Conservation (phyloP, 2,113 vertebrate species). For the Heliornis fulica region DNA sequence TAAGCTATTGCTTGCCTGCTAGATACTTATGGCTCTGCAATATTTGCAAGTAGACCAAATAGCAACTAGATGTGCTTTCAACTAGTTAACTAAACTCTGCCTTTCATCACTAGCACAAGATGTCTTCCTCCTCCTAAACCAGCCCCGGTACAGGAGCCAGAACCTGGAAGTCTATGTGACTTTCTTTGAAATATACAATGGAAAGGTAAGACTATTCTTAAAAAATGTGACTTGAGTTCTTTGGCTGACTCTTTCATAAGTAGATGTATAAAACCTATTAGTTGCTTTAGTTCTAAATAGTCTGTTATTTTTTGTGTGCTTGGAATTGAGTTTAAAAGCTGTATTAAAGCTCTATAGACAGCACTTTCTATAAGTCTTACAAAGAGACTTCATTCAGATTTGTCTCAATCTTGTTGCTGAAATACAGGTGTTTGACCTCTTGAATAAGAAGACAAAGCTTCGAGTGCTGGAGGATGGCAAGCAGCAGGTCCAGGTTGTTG, state of each 20-base stretch:
- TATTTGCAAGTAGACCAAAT: neutral
- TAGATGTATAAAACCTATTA: neutral
- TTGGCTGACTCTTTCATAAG: neutral
- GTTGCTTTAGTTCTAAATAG: neutral
- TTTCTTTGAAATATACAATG: conserved; percentile 99
- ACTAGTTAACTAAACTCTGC: neutral
- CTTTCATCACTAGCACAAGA: conserved; percentile 82
- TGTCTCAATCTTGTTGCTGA: neutral
- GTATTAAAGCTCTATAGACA: too few species aligned
- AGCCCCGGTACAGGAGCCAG: conserved; percentile 77
- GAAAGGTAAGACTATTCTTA: conserved; percentile 81
- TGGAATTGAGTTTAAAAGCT: neutral
- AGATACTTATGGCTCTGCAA: neutral
- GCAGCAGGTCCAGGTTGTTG: conserved; percentile 94
- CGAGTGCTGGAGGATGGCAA: conserved; percentile 93
- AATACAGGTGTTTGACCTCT: conserved; percentile 89
- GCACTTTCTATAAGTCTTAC: too few species aligned
- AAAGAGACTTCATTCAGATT: neutral
- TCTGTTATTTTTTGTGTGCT: neutral
- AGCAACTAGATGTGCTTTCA: neutral
- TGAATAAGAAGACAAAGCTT: conserved; percentile 93
- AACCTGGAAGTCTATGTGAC: conserved; percentile 86
- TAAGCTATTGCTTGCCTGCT: neutral
- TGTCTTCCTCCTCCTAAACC: conserved; percentile 85
- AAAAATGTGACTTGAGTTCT: neutral